These are phyloP conservation scores for Amazona finschi DNA, from an alignment of 2,797 vertebrate genomes.

Conservation along the genomic window DNA sequence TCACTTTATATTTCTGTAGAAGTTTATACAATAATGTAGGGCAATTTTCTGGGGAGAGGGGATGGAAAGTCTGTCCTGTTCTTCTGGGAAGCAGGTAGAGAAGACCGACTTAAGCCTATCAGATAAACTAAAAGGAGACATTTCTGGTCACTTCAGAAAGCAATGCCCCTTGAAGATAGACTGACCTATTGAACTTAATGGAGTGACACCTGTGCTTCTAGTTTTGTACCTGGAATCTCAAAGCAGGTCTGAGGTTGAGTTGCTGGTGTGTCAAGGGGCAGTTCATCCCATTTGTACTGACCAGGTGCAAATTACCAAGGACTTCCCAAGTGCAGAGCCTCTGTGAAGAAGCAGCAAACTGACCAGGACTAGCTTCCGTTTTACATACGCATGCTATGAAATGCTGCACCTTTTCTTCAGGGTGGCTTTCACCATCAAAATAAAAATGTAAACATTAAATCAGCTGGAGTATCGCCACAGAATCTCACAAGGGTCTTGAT, in stretches of 20 bases:
- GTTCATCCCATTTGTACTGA: neutral
- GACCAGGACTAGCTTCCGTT: neutral
- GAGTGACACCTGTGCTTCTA: neutral
- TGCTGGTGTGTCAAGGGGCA: neutral
- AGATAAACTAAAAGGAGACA: neutral
- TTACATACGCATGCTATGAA: neutral
- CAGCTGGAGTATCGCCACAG: rapidly evolving
- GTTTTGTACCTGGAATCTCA: neutral
- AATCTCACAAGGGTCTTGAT: neutral
- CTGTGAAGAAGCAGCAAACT: neutral
- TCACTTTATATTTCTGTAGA: neutral
- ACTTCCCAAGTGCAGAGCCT: neutral
- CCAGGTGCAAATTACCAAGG: neutral
- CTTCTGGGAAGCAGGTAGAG: neutral
- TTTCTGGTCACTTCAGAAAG: neutral
- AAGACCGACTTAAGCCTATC: neutral
- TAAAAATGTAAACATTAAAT: neutral
- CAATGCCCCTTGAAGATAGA: neutral
- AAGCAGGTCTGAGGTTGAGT: neutral
- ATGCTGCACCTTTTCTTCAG: neutral
- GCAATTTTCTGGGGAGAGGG: neutral
- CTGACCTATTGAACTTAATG: neutral
- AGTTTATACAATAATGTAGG: neutral
- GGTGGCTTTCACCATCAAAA: neutral
- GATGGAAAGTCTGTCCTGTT: neutral